A percentile compares a stretch with the other conserved stretches of the same genome.
phyloP scores from a whole-genome alignment of 2,797 vertebrate genomes.

The Cuniculus paca region DNA sequence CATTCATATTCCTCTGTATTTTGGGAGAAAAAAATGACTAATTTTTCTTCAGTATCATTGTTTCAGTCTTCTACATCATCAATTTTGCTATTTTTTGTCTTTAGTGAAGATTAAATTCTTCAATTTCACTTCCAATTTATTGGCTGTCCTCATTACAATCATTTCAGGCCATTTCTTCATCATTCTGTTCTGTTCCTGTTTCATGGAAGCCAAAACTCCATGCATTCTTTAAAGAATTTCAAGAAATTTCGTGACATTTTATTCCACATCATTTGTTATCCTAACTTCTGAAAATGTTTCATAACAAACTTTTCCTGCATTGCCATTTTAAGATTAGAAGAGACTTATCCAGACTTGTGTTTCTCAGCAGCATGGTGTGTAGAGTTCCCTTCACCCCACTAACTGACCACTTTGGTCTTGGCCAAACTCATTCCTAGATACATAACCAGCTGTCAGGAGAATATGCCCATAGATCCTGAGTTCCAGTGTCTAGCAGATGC shows the following conservation, averaged over 20 bases:
- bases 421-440: neutral
- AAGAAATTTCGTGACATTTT: neutral
- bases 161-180: constrained; percentile 27
- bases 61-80: neutral
- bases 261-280: neutral
- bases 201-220: neutral
- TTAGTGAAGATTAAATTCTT: constrained; percentile 7
- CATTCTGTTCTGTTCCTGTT: neutral
- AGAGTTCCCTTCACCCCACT: neutral
- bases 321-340: constrained; percentile 13
- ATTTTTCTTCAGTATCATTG: neutral
- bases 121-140: neutral
- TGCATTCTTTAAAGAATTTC: constrained; percentile 4
- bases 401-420: neutral
- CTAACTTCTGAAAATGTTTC: neutral
- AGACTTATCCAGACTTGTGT: neutral
- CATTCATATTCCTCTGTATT: neutral
- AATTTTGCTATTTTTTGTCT: neutral
- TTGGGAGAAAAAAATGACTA: neutral
- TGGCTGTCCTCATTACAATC: neutral
- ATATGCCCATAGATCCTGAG: neutral
- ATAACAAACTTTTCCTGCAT: neutral
- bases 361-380: neutral
- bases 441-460: neutral
- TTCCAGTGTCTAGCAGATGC: neutral